Evolutionary conservation across 2,797 vertebrate species (phyloP), one percentile per base, ranked within the genome.

Genomic region (Siniperca obscura): DNA sequence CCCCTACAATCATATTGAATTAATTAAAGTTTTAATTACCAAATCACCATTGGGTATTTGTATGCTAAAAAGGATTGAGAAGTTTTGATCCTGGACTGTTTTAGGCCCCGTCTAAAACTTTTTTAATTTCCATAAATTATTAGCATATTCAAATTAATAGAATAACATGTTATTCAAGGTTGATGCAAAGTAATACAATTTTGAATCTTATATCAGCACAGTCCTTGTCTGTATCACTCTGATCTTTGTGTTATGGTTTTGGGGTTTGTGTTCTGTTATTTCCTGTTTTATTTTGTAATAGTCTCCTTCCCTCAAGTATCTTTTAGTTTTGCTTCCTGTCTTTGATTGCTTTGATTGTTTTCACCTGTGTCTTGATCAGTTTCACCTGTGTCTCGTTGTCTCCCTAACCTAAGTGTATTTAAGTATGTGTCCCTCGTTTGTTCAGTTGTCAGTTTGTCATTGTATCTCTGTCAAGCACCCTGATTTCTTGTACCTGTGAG

Each of bases 21-120:
- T 91, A 93, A 95, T 94, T 84, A 87, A 91, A 89, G 82, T 89
- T 94, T 86, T 93, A 94, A 95, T 95, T 93, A 93, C 76, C 59
- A 89, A 91, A 91, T 92, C 86, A 85, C 83, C 3, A 55, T 74
- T 52, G 76, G 75, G 81, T 89, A 74, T 93, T 92, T 87, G 86
- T 83, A 81, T 81, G 83, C 80, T 74, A 69, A 87, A 90, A 86
- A 68, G 44, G 62, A 80, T 61, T 70, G 53, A 71, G 57, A 87
- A 84, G 81, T 86, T 89, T 87, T 85, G 82, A 85, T 87, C 40
- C 14, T 38, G 48, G 1, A 60, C 62, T 52, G 48, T 61, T 81
- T 77, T 53, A 76, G 60, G n/a, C 22, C 6, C n/a, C 13, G 44
- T 55, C 13, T 64, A 40, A 75, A 78, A 75, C 25, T 59, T 69